Evolutionary conservation across 1,140 invertebrate genomes (phyloP).

Genomic region (Magallana ariakensis): DNA sequence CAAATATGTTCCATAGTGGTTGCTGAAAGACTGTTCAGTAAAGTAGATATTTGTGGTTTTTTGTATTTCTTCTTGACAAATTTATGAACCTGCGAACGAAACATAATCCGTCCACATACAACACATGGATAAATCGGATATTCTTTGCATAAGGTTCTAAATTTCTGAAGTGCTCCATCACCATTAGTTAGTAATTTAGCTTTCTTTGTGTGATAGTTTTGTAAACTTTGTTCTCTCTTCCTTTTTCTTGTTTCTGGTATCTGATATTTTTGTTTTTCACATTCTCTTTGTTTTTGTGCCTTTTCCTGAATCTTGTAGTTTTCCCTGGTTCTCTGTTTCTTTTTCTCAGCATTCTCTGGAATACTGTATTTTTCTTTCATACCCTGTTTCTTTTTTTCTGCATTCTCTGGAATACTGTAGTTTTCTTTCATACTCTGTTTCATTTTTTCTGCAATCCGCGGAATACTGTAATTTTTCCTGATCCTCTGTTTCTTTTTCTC

Average conservation of each 20-base stretch:
- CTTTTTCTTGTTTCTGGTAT: slow-evolving; percentile 27
- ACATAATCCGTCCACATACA: slow-evolving; percentile 28
- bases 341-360: neutral
- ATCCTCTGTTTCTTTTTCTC: too few species aligned
- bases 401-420: neutral
- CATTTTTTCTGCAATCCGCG: neutral
- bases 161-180: slow-evolving; percentile 1
- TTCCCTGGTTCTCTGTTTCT: neutral
- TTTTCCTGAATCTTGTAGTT: neutral
- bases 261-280: neutral
- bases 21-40: slow-evolving; percentile 16
- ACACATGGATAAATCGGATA: neutral
- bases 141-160: slow-evolving; percentile 15
- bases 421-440: neutral
- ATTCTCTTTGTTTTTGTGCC: slow-evolving; percentile 2
- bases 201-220: slow-evolving; percentile 25
- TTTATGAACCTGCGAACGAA: slow-evolving; percentile 24
- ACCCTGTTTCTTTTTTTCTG: neutral
- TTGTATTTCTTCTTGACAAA: slow-evolving; percentile 12
- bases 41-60: neutral
- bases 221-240: slow-evolving; percentile 1
- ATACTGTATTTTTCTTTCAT: neutral
- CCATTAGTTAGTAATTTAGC: neutral
- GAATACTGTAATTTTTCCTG: too few species aligned
- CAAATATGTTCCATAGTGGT: neutral